A percentile compares a stretch with the other conserved stretches of the same genome.
Evolutionary conservation across 2,888 invertebrate species (phyloP).

Genomic region (Drosophila monieri): DNA sequence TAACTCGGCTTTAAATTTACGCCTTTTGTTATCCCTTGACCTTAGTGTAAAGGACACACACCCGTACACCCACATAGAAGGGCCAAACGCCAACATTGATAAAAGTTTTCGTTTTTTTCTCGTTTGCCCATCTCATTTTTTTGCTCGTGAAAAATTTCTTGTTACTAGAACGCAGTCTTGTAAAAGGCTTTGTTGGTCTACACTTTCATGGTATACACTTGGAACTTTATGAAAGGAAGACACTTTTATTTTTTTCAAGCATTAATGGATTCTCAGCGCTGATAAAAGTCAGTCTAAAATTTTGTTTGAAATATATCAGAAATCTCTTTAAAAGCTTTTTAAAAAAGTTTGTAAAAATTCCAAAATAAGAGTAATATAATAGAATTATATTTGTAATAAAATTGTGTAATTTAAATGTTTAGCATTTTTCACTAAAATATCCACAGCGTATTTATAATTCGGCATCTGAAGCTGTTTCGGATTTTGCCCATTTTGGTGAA

Average conservation of each 20-base stretch:
- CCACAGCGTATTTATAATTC: constrained; percentile 24
- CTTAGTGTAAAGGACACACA: constrained; percentile 44
- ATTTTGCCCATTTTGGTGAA: constrained; percentile 31
- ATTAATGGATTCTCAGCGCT: constrained; percentile 15
- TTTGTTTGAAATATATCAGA: background rate
- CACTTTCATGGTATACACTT: constrained; percentile 50
- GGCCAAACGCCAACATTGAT: constrained; percentile 46
- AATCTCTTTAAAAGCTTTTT: too few relatives aligned
- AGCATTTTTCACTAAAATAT: too few relatives aligned
- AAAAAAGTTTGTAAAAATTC: background rate
- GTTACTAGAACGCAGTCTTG: constrained; percentile 40
- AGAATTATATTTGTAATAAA: too few relatives aligned
- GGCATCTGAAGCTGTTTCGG: constrained; percentile 14
- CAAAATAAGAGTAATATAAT: background rate
- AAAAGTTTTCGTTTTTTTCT: constrained; percentile 57
- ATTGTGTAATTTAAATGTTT: too few relatives aligned
- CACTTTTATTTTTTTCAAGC: constrained; percentile 10
- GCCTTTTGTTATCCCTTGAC: constrained; percentile 78
- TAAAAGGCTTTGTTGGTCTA: constrained; percentile 39
- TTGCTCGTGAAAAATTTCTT: constrained; percentile 51
- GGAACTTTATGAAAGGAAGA: constrained; percentile 23
- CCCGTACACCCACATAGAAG: constrained; percentile 21
- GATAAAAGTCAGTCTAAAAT: background rate
- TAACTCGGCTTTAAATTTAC: constrained; percentile 76
- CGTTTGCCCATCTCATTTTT: constrained; percentile 27